Evolutionary conservation across 2,888 invertebrate genomes (phyloP), one percentile per base, ranked within the genome.

Genomic region (Zaprionus lineosus): DNA sequence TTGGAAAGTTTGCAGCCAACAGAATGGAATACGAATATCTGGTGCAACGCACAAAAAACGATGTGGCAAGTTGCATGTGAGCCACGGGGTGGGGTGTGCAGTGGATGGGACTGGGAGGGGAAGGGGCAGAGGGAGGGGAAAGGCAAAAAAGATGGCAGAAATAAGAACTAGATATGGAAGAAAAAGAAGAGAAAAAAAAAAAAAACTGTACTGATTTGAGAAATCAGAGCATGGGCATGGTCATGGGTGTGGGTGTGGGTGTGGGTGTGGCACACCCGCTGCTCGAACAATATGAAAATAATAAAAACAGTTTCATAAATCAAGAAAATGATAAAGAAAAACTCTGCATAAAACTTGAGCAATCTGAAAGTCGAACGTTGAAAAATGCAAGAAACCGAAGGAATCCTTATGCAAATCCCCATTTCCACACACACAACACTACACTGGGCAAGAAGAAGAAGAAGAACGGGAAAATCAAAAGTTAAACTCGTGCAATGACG

Each of bases 251-350:
- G 24, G 24, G 24, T n/a, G 8, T 24, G 24, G 8, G 2, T 3
- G 24, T 3, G 24, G 24, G 24, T 2, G 4, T 56, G 31, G 51
- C 56, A 60, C 56, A 15, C 50, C 56, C 57, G 41, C 21, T 31
- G 61, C 60, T 59, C 58, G 60, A 74, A 76, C 76, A 79, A 74
- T 76, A 83, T 71, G 83, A 83, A 82, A 81, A 83, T 81, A 81
- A 83, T 74, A 81, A 81, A 81, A 81, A 79, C 83, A 81, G 83
- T 83, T 83, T 66, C 81, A 81, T 81, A 81, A 83, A 83, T 81
- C 81, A 83, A 76, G 72, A 65, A 76, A 69, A 79, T 79, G 79
- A 68, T 69, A 81, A 75, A 73, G 70, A 59, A 61, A 61, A 78
- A 72, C 60, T 70, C 67, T 83, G 71, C 76, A 79, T 66, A 83